phyloP scores from a whole-genome alignment of 1,140 invertebrate genomes.

The Ylistrum balloti region DNA sequence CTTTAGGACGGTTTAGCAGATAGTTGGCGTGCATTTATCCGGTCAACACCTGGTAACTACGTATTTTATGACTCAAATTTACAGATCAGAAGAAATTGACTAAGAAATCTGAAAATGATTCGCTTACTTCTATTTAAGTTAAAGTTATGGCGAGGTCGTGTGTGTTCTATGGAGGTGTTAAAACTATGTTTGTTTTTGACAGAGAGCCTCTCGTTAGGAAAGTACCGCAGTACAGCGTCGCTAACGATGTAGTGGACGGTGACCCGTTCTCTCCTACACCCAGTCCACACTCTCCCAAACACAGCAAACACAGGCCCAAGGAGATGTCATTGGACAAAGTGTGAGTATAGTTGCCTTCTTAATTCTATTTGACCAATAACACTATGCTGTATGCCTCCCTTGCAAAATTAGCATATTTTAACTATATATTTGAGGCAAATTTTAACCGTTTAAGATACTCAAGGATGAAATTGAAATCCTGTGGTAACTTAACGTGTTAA shows the following conservation, averaged over 20 bases:
- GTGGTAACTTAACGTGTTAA: no score
- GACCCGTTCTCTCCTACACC: neutral
- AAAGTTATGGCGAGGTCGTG: no score
- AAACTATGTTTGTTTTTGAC: neutral
- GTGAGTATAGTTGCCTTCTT: neutral
- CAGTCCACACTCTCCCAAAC: neutral
- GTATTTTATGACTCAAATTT: constrained; percentile 17
- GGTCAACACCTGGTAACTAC: constrained; percentile 6
- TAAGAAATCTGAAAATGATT: constrained; percentile 14
- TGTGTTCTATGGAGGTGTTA: neutral
- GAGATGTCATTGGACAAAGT: constrained; percentile 24
- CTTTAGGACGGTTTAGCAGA: neutral
- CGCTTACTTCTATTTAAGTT: neutral
- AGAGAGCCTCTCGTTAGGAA: constrained; percentile 37
- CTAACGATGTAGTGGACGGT: neutral
- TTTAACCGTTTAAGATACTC: no score
- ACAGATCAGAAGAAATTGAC: constrained; percentile 42
- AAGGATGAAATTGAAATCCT: no score
- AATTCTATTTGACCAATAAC: no score
- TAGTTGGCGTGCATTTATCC: neutral
- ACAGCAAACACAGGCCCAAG: constrained; percentile 10
- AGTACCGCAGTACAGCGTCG: constrained; percentile 22
- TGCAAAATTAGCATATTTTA: no score
- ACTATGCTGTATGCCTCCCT: no score
- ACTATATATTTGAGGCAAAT: no score